Evolutionary conservation across 2,797 vertebrate species (phyloP).

Genomic region (Gobionotothen gibberifrons): DNA sequence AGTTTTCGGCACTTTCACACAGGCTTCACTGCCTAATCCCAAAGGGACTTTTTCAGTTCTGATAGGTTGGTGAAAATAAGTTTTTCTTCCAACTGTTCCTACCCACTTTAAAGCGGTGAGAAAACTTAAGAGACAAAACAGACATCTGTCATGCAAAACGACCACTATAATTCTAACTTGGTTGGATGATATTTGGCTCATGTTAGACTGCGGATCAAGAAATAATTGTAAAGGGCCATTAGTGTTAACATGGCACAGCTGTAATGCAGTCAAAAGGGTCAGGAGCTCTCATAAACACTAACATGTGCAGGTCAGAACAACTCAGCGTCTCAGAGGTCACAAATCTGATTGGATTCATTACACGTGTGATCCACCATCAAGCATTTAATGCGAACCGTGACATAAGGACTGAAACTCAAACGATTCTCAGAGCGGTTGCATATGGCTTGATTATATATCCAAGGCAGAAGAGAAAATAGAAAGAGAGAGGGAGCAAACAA

Average conservation of each 20-base stretch:
- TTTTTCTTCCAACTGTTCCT: background rate
- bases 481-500: background rate
- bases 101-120: background rate
- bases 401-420: constrained; percentile 55
- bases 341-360: constrained; percentile 65
- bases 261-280: constrained; percentile 25
- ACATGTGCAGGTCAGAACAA: constrained; percentile 55
- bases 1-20: too few relatives aligned
- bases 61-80: background rate
- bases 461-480: constrained; percentile 24
- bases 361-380: constrained; percentile 55
- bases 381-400: constrained; percentile 61
- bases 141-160: background rate
- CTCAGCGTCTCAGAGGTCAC: constrained; percentile 43
- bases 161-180: background rate
- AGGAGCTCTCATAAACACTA: constrained; percentile 29
- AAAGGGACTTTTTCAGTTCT: background rate
- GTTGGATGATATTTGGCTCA: background rate
- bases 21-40: too few relatives aligned
- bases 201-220: background rate
- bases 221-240: constrained; percentile 29
- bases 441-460: constrained; percentile 53
- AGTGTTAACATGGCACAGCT: constrained; percentile 43
- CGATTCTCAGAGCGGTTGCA: constrained; percentile 38
- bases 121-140: background rate